These are phyloP conservation scores for Psephotus haematonotus DNA, from an alignment of 2,113 vertebrate species.

Conservation along the genomic window DNA sequence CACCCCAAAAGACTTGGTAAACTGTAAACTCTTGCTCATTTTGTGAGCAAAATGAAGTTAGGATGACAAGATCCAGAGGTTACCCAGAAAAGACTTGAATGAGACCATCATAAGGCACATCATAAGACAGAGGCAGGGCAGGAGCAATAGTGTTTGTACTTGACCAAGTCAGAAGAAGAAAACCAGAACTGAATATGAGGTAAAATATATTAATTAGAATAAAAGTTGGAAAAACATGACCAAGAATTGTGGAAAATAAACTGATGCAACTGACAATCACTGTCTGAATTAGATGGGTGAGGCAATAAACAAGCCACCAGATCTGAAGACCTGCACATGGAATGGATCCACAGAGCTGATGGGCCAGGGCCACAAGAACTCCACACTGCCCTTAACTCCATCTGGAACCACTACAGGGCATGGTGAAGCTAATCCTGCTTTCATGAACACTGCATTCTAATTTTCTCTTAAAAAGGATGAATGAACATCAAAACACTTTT, in stretches of 20 bases:
- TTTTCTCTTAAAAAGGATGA: background rate
- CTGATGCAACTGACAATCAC: background rate
- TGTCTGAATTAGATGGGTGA: fast-evolving
- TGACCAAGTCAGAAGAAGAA: background rate
- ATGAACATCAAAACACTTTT: background rate
- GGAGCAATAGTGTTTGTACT: background rate
- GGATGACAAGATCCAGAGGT: background rate
- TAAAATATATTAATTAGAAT: background rate
- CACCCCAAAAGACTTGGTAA: background rate
- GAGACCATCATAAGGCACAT: background rate
- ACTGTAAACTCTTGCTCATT: background rate
- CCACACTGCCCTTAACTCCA: fast-evolving
- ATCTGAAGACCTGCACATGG: background rate
- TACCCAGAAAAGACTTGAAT: background rate
- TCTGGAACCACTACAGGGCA: background rate
- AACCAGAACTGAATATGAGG: background rate
- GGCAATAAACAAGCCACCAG: too few species aligned
- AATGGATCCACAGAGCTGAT: background rate
- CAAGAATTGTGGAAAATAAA: background rate
- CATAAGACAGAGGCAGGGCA: background rate
- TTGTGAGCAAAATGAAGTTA: background rate
- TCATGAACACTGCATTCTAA: too few species aligned
- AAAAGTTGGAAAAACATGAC: too few species aligned
- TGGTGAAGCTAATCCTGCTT: background rate
- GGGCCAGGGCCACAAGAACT: background rate